Percentiles rank a stretch among this genome's conserved stretches.
Evolutionary conservation across 2,113 vertebrate species (phyloP).

Genomic region (Channa argus): DNA sequence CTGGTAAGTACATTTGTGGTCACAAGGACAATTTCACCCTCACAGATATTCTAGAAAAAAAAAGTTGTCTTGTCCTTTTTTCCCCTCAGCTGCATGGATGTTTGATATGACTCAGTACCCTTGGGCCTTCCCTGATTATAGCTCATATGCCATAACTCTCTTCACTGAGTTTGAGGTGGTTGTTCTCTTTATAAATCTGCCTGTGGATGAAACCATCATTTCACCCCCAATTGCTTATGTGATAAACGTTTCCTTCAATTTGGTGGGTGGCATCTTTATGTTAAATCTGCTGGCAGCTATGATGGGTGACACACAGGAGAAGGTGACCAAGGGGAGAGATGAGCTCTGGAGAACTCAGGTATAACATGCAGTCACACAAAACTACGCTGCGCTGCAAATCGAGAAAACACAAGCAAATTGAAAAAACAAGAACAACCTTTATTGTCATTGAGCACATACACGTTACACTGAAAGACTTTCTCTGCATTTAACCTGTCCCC

Average conservation of each 20-base stretch:
- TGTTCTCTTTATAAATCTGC: conserved; percentile 91
- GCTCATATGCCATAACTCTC: conserved; percentile 88
- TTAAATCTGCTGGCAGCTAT: conserved; percentile 95
- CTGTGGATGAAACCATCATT: conserved; percentile 88
- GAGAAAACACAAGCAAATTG: too few species aligned
- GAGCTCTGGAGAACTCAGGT: conserved; percentile 97
- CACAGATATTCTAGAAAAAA: not conserved
- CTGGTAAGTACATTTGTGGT: conserved; percentile 83
- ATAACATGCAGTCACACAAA: not conserved
- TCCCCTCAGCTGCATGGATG: conserved; percentile 87
- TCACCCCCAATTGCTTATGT: conserved; percentile 89
- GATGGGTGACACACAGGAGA: conserved; percentile 97
- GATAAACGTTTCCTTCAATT: conserved; percentile 76
- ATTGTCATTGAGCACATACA: too few species aligned
- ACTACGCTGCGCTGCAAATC: too few species aligned
- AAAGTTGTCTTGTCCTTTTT: not conserved
- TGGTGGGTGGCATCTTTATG: conserved; percentile 83
- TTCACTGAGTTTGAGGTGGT: conserved; percentile 94
- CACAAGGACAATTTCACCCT: not conserved
- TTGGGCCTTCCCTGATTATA: conserved; percentile 83
- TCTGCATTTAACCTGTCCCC: too few species aligned
- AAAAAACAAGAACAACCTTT: too few species aligned
- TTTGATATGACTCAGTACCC: conserved; percentile 93
- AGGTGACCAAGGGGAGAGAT: conserved; percentile 91
- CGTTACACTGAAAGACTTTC: too few species aligned